Conservation (phyloP, 2,888 invertebrate species). For the Plemyria rubiginata region DNA sequence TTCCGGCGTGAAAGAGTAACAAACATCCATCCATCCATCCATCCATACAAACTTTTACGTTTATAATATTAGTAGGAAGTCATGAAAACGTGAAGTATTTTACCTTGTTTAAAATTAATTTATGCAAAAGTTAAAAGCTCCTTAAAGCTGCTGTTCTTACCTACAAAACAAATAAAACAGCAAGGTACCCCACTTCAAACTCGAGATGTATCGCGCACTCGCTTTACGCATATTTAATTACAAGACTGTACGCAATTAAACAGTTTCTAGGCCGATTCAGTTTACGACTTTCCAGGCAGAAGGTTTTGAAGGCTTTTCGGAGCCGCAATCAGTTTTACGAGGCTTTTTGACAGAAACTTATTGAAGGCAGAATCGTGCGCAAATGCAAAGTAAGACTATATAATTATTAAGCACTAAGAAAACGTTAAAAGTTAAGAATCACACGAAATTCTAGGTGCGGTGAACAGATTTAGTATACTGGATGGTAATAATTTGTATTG, state of each 20-base stretch:
- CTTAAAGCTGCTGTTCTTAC: slow-evolving; percentile 29
- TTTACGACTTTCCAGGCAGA: slow-evolving; percentile 59
- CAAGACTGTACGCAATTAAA: slow-evolving; percentile 68
- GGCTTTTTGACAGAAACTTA: slow-evolving; percentile 69
- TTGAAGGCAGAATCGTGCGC: slow-evolving; percentile 49
- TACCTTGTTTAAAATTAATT: slow-evolving; percentile 3
- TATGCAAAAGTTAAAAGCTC: slow-evolving; percentile 28
- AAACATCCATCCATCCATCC: no score
- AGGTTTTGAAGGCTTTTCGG: slow-evolving; percentile 57
- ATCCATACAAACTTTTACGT: no score
- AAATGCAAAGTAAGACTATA: slow-evolving; percentile 29
- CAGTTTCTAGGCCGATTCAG: slow-evolving; percentile 71
- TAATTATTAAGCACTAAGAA: slow-evolving; percentile 13
- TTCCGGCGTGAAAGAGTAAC: no score
- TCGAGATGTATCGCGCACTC: slow-evolving; percentile 48
- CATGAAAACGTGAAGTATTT: neutral
- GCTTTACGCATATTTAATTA: slow-evolving; percentile 66
- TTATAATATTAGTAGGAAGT: no score
- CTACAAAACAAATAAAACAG: slow-evolving; percentile 37
- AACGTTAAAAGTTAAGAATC: neutral
- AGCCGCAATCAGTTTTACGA: slow-evolving; percentile 75
- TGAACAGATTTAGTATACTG: neutral
- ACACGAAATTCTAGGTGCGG: neutral
- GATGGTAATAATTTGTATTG: neutral
- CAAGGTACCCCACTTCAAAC: slow-evolving; percentile 39